phyloP scores from a whole-genome alignment of 2,113 vertebrate species.

The Fukomys damarensis region DNA sequence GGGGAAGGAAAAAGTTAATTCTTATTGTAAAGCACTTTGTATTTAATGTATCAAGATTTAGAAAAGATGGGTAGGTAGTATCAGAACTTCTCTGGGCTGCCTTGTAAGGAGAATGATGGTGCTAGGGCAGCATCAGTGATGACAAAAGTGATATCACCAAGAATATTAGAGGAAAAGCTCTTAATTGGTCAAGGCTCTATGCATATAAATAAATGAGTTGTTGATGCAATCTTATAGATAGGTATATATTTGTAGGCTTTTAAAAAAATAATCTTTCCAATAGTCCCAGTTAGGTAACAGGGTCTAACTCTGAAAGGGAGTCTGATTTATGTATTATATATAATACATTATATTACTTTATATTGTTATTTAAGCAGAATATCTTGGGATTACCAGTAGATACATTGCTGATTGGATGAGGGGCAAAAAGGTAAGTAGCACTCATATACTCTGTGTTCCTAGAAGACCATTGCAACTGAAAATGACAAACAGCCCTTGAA shows the following conservation, averaged over 20 bases:
- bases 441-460: neutral
- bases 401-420: neutral
- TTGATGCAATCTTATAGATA: neutral
- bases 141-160: neutral
- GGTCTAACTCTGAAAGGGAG: neutral
- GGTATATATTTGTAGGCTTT: neutral
- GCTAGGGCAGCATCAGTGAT: neutral
- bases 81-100: neutral
- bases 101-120: neutral
- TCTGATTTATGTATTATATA: no score
- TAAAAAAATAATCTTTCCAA: neutral
- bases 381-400: no score
- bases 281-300: neutral
- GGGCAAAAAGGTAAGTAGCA: no score
- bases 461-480: neutral
- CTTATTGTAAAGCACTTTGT: constrained; percentile 34
- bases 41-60: neutral
- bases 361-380: no score
- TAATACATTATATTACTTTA: no score
- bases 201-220: neutral
- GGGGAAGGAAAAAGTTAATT: neutral
- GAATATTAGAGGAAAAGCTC: neutral
- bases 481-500: neutral
- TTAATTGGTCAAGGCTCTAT: neutral
- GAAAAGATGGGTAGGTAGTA: neutral